Evolutionary conservation across 2,797 vertebrate species (phyloP).

Genomic region (Vespertilio murinus): DNA sequence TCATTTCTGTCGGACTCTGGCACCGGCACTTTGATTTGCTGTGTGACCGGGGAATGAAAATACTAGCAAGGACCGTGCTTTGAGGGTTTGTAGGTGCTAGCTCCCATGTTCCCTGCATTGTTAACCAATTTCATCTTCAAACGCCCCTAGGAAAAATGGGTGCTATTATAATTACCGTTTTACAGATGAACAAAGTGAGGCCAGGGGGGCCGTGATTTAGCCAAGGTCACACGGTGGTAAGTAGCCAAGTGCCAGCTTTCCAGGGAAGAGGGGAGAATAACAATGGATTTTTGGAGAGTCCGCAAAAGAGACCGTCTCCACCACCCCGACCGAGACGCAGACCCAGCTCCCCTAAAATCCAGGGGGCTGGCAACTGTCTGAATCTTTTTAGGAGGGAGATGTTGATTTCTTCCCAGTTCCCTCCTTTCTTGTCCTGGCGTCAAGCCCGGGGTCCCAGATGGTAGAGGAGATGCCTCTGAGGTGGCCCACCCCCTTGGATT

Average conservation of each 20-base stretch:
- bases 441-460: background rate
- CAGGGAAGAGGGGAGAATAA: background rate
- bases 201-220: background rate
- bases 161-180: background rate
- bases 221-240: slow-evolving; percentile 28
- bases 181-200: slow-evolving; percentile 10
- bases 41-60: background rate
- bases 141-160: background rate
- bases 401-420: background rate
- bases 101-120: background rate
- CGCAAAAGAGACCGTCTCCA: background rate
- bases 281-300: background rate
- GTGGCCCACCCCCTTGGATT: background rate
- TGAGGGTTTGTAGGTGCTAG: background rate
- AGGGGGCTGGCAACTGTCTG: background rate
- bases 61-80: background rate
- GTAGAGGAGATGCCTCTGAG: background rate
- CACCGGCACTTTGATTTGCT: background rate
- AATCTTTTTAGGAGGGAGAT: background rate
- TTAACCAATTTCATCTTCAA: background rate
- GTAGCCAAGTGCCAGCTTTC: background rate
- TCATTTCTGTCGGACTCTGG: background rate
- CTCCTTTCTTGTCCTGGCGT: slow-evolving; percentile 5
- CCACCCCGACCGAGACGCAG: background rate
- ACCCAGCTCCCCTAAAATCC: background rate